Conservation (phyloP, 2,113 vertebrate genomes). For the Paralichthys olivaceus region DNA sequence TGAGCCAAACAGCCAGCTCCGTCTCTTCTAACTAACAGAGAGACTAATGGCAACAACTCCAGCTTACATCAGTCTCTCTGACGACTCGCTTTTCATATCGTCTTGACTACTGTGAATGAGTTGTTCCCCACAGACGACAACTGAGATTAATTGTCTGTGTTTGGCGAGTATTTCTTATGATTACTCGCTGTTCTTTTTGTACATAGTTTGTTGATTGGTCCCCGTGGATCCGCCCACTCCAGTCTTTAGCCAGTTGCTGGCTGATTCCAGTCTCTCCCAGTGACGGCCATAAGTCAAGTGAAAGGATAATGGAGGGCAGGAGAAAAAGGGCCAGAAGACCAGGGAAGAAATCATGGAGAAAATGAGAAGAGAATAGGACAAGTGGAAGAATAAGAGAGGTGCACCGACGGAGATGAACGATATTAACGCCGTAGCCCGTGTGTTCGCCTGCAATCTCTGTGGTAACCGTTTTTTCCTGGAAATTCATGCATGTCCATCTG, state of each 20-base stretch:
- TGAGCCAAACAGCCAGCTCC: conserved; percentile 7
- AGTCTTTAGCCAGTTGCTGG: conserved; percentile 20
- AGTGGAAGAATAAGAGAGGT: conserved; percentile 35
- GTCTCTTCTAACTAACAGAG: conserved; percentile 2
- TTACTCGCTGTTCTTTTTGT: conserved; percentile 42
- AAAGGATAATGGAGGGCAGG: conserved; percentile 17
- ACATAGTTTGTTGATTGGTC: conserved; percentile 63
- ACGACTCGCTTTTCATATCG: not conserved
- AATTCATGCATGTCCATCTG: conserved; percentile 78
- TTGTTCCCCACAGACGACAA: conserved; percentile 17
- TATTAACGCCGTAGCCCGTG: conserved; percentile 49
- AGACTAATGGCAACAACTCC: conserved; percentile 28
- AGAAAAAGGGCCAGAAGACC: not conserved
- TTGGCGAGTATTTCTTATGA: conserved; percentile 50
- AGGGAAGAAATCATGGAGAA: conserved; percentile 15
- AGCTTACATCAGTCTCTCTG: conserved; percentile 22
- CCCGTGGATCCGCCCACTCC: conserved; percentile 41
- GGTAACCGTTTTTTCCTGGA: conserved; percentile 69
- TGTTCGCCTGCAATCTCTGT: conserved; percentile 68
- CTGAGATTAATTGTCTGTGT: conserved; percentile 33
- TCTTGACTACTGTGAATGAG: conserved; percentile 6
- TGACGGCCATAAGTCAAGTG: conserved; percentile 38
- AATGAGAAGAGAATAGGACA: conserved; percentile 28
- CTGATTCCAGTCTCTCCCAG: conserved; percentile 27
- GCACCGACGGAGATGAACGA: conserved; percentile 46